Conservation (phyloP, 2,888 invertebrate genomes). For the Polyploca ridens region DNA sequence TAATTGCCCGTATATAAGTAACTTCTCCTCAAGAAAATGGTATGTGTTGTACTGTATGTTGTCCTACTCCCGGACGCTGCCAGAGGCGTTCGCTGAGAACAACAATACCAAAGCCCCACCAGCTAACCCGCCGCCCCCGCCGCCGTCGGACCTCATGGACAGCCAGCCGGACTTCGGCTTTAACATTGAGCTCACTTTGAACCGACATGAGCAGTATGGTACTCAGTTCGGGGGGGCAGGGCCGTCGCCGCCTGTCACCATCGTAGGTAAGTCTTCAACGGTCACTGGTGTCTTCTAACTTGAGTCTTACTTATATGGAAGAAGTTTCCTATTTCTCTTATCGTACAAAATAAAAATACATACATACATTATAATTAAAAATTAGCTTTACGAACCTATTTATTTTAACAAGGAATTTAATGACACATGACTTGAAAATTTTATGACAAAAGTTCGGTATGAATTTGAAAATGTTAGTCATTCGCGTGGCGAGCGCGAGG, state of each 20-base stretch:
- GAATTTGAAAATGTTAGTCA: neutral
- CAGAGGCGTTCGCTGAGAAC: slow-evolving; percentile 65
- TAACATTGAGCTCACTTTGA: slow-evolving; percentile 88
- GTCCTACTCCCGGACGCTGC: slow-evolving; percentile 63
- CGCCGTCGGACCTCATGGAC: slow-evolving; percentile 75
- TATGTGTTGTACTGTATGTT: slow-evolving; percentile 24
- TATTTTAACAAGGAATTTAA: no score
- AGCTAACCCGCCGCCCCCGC: slow-evolving; percentile 81
- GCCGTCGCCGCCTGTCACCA: slow-evolving; percentile 64
- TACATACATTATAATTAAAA: no score
- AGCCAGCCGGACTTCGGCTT: slow-evolving; percentile 83
- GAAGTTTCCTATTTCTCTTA: neutral
- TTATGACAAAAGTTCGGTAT: neutral
- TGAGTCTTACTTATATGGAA: neutral
- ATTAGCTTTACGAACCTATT: no score
- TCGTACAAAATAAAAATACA: neutral
- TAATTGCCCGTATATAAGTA: slow-evolving; percentile 21
- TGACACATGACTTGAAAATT: neutral
- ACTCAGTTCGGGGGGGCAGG: slow-evolving; percentile 83
- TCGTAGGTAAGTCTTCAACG: slow-evolving; percentile 69
- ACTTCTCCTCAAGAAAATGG: slow-evolving; percentile 17
- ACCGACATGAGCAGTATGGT: slow-evolving; percentile 90
- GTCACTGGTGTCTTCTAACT: neutral
- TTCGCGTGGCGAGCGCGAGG: neutral
- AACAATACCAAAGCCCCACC: slow-evolving; percentile 77